Conservation (phyloP, 2,797 vertebrate species). For the Xenopus petersii region DNA sequence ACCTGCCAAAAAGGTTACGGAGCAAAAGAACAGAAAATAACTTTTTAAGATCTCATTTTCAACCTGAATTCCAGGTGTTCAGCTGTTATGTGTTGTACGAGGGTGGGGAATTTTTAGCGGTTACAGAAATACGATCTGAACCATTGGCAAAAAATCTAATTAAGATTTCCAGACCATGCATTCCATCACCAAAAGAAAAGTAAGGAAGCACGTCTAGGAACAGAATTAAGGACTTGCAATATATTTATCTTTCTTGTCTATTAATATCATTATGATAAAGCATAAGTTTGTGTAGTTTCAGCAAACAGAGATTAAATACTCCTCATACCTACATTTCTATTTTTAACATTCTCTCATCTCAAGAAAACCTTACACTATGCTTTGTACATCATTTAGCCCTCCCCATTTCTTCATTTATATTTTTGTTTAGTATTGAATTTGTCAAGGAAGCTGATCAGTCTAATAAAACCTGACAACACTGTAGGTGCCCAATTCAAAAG, state of each 20-base stretch:
- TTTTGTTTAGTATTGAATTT: too few relatives aligned
- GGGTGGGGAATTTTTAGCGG: constrained; percentile 20
- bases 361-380: too few relatives aligned
- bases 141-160: neutral
- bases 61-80: constrained; percentile 44
- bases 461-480: too few relatives aligned
- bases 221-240: neutral
- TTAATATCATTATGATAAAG: too few relatives aligned
- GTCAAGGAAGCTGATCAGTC: too few relatives aligned
- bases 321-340: too few relatives aligned
- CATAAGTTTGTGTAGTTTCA: too few relatives aligned
- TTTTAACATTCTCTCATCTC: too few relatives aligned
- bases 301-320: too few relatives aligned
- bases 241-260: neutral
- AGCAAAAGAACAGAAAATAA: constrained; percentile 36
- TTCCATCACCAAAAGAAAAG: neutral
- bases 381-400: neutral
- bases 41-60: constrained; percentile 37
- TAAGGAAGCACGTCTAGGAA: too few relatives aligned
- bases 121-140: constrained; percentile 3
- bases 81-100: constrained; percentile 22
- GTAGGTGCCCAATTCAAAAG: neutral
- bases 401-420: too few relatives aligned
- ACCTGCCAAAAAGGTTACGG: constrained; percentile 40
- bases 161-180: constrained; percentile 11